Percentiles rank a stretch among this genome's conserved stretches.
These are phyloP conservation scores for Malurus cyaneus DNA, from an alignment of 2,113 vertebrate species.

Conservation along the genomic window DNA sequence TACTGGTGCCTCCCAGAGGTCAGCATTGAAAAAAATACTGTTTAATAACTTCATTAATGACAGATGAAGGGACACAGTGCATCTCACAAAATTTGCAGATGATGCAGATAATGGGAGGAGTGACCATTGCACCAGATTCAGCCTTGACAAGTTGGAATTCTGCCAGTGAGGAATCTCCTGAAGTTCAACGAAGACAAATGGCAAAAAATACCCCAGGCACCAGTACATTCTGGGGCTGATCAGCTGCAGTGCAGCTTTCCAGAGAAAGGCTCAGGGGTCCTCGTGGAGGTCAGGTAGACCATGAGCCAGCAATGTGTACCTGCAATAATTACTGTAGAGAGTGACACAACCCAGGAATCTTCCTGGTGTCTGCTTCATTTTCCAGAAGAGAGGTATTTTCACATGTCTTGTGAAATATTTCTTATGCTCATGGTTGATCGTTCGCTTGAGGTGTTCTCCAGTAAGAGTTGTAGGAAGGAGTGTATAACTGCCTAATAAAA, in stretches of 20 bases:
- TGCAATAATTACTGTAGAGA: not conserved
- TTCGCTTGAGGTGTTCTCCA: not conserved
- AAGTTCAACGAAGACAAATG: not conserved
- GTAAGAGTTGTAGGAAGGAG: not conserved
- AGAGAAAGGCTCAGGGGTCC: not conserved
- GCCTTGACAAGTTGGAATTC: not conserved
- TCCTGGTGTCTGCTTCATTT: not conserved
- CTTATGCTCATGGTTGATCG: not conserved
- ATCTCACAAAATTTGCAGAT: not conserved
- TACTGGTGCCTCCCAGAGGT: not conserved
- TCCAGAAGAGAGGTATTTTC: not conserved
- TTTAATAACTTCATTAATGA: not conserved
- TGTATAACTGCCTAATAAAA: not conserved
- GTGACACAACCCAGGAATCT: not conserved
- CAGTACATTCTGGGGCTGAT: not conserved
- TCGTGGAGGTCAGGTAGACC: not conserved
- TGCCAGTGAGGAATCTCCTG: not conserved
- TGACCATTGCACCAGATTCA: not conserved
- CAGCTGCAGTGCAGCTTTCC: not conserved
- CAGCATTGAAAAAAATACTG: accelerated
- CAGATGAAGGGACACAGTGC: not conserved
- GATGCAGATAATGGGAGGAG: not conserved
- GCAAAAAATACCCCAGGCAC: not conserved
- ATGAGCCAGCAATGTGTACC: accelerated
- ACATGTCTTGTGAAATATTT: accelerated